Evolutionary conservation across 2,888 invertebrate species (phyloP).

Genomic region (Zaprionus obscuricornis): DNA sequence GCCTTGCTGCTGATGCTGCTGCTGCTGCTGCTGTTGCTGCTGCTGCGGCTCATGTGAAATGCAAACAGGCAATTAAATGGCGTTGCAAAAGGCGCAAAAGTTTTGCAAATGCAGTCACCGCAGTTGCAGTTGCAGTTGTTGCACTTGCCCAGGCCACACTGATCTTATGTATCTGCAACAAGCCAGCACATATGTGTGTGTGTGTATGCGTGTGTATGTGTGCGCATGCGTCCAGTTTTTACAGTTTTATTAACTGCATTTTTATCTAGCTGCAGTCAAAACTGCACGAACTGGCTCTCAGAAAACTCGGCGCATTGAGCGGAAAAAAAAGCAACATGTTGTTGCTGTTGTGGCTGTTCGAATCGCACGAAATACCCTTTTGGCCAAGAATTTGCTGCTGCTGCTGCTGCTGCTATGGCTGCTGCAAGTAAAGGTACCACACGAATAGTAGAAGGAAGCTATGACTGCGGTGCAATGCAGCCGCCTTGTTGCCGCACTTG

Average conservation of each 20-base stretch:
- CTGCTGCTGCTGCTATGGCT: constrained; percentile 17
- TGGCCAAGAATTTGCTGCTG: constrained; percentile 70
- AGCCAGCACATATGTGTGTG: constrained; percentile 10
- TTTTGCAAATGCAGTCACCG: constrained; percentile 36
- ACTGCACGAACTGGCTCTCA: constrained; percentile 77
- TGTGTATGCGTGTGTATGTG: constrained; percentile 40
- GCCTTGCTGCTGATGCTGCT: background rate
- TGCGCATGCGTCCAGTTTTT: constrained; percentile 82
- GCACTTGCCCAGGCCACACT: constrained; percentile 63
- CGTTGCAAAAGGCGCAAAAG: constrained; percentile 70
- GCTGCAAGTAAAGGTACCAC: constrained; percentile 62
- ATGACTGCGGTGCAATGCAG: constrained; percentile 37
- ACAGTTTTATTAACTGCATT: constrained; percentile 81
- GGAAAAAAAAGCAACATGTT: constrained; percentile 60
- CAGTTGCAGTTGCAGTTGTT: constrained; percentile 46
- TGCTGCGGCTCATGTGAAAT: constrained; percentile 70
- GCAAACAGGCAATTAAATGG: constrained; percentile 79
- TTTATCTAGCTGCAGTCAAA: constrained; percentile 66
- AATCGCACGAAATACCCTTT: constrained; percentile 77
- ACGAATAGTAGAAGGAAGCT: constrained; percentile 56
- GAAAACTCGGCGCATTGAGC: constrained; percentile 51
- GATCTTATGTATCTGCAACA: constrained; percentile 16
- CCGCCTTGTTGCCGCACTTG: constrained; percentile 44
- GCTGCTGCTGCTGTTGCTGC: too few relatives aligned
- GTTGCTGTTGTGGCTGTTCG: constrained; percentile 30